Conservation (phyloP, 2,888 invertebrate genomes). For the Lumbricus terrestris region DNA sequence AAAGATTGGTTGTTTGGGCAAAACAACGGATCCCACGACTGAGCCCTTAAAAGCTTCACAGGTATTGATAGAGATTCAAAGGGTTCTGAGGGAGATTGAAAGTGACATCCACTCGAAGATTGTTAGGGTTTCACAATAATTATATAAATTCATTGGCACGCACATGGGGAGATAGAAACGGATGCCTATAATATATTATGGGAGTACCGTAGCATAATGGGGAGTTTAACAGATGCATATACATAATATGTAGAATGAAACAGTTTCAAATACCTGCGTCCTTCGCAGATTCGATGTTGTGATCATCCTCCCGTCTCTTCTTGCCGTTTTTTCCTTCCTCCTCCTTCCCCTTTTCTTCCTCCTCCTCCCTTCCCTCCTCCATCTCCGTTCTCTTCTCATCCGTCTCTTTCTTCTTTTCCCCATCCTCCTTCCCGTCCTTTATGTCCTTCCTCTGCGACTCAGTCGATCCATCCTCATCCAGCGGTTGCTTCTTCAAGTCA, state of each 20-base stretch:
- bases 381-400: background rate
- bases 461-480: background rate
- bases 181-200: too few species aligned
- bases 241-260: background rate
- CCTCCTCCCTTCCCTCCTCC: background rate
- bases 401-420: background rate
- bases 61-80: too few species aligned
- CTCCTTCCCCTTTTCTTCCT: background rate
- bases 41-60: too few species aligned
- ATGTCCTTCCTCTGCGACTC: background rate
- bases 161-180: background rate
- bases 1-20: too few species aligned
- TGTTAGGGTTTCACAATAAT: too few species aligned
- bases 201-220: background rate
- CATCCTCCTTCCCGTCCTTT: background rate
- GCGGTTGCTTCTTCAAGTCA: background rate
- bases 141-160: too few species aligned
- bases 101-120: too few species aligned
- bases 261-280: background rate
- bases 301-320: background rate
- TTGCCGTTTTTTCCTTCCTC: background rate
- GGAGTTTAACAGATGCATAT: background rate
- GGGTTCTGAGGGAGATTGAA: too few species aligned
- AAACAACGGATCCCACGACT: too few species aligned
- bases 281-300: background rate